Evolutionary conservation across 2,113 vertebrate species (phyloP), one percentile per base, ranked within the genome.

Genomic region (Periophthalmus modestus): DNA sequence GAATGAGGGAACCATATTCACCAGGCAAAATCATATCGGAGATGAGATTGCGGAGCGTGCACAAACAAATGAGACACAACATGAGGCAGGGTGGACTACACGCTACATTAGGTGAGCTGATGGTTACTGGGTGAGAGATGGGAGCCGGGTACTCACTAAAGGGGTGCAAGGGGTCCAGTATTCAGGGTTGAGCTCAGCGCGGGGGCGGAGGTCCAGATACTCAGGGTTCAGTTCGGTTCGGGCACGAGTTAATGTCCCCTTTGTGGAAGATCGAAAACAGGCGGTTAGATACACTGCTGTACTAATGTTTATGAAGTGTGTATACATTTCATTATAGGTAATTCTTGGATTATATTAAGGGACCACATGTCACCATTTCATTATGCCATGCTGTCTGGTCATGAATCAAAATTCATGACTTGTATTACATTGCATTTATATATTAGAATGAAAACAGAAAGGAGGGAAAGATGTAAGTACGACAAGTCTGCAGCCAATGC

Each of bases 111-210:
- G 36, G 70, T 82, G 82, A 79, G 77, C 70, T 36, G 57, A 71
- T 71, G 79, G 57, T 79, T 7, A 6, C 66, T 86, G 68, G 39
- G 68, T 73, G 78, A 87, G 66, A 85, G 87, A 86, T 63, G 66
- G 75, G 72, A 89, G 75, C 77, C 73, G 13, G 6, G 90, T 94
- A 95, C 94, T 95, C 92, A 95, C 94, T 90, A 95, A 91, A 85
- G 94, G 94, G 77, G 94, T 95, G 92, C 94, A 95, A 77, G 94
- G 94, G 81, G 93, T 94, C 94, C 94, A 95, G 87, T 95, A 95
- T 82, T 95, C 94, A 55, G 94, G 92, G 85, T 95, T 95, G 88
- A 95, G 91, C 85, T 95, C 93, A 10, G 93, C 89, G 85, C 94
- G 85, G 21, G 94, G 93, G 88, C 93, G 93, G 63, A 95, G 93